Conservation (phyloP, 2,888 invertebrate species). For the Leuctra nigra region DNA sequence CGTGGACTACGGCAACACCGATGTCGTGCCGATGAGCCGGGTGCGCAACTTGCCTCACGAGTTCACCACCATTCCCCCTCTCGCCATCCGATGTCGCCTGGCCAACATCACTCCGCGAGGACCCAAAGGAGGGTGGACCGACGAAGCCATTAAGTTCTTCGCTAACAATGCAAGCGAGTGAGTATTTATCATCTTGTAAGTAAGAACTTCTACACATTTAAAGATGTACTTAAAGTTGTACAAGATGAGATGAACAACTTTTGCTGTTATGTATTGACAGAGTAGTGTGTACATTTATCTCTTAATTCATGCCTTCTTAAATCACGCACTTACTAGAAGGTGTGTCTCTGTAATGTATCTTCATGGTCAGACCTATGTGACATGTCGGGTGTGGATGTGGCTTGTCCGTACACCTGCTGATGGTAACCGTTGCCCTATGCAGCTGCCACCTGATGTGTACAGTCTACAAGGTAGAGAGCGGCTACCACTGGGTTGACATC, state of each 20-base stretch:
- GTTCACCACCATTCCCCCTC: constrained; percentile 42
- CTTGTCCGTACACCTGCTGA: background rate
- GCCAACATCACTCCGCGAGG: constrained; percentile 48
- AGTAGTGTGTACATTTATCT: no score
- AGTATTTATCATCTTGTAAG: constrained; percentile 34
- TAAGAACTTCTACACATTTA: no score
- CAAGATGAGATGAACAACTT: no score
- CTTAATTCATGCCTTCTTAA: no score
- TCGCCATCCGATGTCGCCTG: constrained; percentile 54
- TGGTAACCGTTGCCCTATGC: background rate
- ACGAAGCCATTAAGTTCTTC: constrained; percentile 49
- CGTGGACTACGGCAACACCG: constrained; percentile 56
- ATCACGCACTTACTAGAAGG: no score
- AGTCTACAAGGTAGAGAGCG: background rate
- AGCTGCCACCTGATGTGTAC: background rate
- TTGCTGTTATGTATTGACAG: no score
- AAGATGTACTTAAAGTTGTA: no score
- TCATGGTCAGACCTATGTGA: no score
- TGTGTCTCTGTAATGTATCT: no score
- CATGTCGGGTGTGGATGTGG: no score
- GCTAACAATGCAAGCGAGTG: constrained; percentile 55
- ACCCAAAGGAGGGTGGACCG: constrained; percentile 44
- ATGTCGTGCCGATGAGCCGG: constrained; percentile 42
- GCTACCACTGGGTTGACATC: constrained; percentile 28
- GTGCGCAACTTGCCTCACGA: constrained; percentile 45